These are phyloP conservation scores for Tortricodes alternella DNA, from an alignment of 2,888 invertebrate genomes.

Conservation along the genomic window DNA sequence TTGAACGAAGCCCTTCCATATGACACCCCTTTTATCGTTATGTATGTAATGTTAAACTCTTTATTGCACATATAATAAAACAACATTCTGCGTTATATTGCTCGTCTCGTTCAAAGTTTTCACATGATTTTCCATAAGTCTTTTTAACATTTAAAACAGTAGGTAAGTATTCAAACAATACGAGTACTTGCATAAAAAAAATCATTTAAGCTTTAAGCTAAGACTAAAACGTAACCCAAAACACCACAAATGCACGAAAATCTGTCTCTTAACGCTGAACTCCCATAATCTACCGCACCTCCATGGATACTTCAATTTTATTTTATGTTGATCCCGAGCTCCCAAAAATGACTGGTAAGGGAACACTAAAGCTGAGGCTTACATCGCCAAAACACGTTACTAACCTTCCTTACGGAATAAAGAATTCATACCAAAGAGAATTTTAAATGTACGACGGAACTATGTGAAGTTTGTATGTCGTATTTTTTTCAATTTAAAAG, in stretches of 20 bases:
- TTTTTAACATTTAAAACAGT: too few species aligned
- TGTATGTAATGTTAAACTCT: too few species aligned
- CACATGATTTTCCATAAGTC: too few species aligned
- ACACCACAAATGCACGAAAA: conserved; percentile 15
- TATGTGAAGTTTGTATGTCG: conserved; percentile 43
- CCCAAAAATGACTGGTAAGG: conserved; percentile 57
- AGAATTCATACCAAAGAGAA: conserved; percentile 68
- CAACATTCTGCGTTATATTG: too few species aligned
- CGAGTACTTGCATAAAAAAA: too few species aligned
- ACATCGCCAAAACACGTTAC: conserved; percentile 52
- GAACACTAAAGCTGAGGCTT: conserved; percentile 62
- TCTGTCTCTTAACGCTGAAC: conserved; percentile 24
- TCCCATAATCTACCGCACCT: conserved; percentile 46
- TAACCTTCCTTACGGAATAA: conserved; percentile 61
- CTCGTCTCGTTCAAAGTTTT: too few species aligned
- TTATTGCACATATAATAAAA: too few species aligned
- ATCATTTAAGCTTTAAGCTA: too few species aligned
- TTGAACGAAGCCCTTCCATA: too few species aligned
- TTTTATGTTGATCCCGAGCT: conserved; percentile 67
- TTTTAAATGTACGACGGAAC: conserved; percentile 59
- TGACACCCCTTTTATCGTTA: too few species aligned
- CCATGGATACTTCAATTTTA: conserved; percentile 60
- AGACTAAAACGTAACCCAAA: neutral
- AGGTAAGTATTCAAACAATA: too few species aligned
- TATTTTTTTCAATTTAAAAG: neutral